Conservation (phyloP, 2,797 vertebrate species). For the Eulemur mongoz region DNA sequence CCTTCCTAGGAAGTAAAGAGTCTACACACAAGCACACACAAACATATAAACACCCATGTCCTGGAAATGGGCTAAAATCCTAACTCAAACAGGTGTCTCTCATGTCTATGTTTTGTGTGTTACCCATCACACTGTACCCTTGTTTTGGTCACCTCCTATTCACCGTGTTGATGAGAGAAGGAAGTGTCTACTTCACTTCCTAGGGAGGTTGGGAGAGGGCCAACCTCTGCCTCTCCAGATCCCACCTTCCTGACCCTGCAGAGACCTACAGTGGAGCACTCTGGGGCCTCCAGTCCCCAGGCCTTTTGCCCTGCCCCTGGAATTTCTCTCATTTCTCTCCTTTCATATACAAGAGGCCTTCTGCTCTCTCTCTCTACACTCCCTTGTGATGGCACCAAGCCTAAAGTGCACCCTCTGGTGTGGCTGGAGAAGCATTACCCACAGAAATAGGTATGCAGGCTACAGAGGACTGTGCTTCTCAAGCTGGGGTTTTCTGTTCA, state of each 20-base stretch:
- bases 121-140: background rate
- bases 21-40: background rate
- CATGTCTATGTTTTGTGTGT: background rate
- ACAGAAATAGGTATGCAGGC: background rate
- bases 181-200: background rate
- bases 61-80: background rate
- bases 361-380: background rate
- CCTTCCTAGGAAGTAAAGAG: background rate
- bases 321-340: background rate
- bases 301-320: background rate
- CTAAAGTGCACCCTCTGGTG: background rate
- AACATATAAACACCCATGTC: background rate
- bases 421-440: background rate
- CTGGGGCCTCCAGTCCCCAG: rapidly evolving
- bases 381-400: background rate
- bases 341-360: background rate
- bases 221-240: background rate
- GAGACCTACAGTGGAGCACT: background rate
- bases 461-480: background rate
- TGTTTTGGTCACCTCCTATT: background rate
- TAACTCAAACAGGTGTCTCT: background rate
- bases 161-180: background rate
- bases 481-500: background rate
- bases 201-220: background rate
- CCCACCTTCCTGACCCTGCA: background rate